Base-by-base conservation (phyloP, 2,888 invertebrate genomes). In the Eueremaeus valkanovi region DNA sequence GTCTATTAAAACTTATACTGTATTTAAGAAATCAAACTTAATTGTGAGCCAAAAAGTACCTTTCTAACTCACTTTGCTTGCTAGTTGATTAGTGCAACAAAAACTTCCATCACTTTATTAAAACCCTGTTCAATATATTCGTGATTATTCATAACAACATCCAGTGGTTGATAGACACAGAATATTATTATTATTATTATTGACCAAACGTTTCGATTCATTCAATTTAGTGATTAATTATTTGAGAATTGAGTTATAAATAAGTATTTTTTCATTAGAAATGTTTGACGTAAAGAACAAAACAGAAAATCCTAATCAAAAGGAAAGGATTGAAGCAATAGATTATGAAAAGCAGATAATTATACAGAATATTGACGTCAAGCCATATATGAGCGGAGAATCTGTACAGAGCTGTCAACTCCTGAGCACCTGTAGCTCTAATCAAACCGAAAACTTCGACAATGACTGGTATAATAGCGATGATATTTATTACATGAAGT, bases 401-500 rank as follows among this genome's bases (percentile, higher is more conserved):
- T 27, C 70, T 16, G 36, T 18, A 45, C 42, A 70, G 8, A 24
- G 11, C 2, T 45, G 45, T 13, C 42, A 70, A 40, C 70, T n/a
- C n/a, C 45, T 70, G 27, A n/a, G 11, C 3, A 66, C 13, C 66
- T 66, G 21, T 21, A 66, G 66, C 40, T 21, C 40, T 21, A 66
- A 66, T 40, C 66, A 66, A 66, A 36, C 66, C 36, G 66, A 66
- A n/a, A 31, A 36, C 2, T 31, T 66, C 11, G 66, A 66, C 6
- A 66, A 66, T 45, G 70, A 70, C 1, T 70, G 70, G 70, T 70
- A 70, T 45, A 70, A 40, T 70, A 70, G n/a, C 24, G 70, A 70
- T 27, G 70, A 70, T 27, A 70, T 70, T 1, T 70, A 70, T 70
- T 70, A 70, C 21, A 70, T 70, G 70, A 70, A 70, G 27, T 8